Conservation (phyloP, 2,113 vertebrate genomes). For the Melanocharis versteri region DNA sequence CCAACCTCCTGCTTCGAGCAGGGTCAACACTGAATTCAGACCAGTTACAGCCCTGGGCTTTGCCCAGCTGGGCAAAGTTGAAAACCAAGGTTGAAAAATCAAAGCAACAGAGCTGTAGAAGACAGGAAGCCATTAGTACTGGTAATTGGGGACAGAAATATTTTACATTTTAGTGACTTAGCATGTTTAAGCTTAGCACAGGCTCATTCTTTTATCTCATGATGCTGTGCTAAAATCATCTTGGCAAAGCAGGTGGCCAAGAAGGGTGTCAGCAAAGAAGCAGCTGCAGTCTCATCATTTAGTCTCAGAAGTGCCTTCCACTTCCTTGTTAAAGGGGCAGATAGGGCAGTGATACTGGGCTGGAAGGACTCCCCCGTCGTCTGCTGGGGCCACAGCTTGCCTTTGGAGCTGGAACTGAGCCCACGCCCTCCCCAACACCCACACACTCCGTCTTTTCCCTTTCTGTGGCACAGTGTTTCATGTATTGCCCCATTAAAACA, state of each 20-base stretch:
- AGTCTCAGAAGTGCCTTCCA: conserved; percentile 13
- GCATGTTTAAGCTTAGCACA: conserved; percentile 50
- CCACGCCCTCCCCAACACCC: not conserved
- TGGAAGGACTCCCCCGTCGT: not conserved
- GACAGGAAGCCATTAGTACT: not conserved
- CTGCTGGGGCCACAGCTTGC: not conserved
- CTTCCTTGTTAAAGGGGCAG: not conserved
- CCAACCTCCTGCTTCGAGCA: not conserved
- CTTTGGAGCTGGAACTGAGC: not conserved
- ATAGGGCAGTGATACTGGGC: not conserved
- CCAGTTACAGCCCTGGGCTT: not conserved
- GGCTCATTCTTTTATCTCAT: not conserved
- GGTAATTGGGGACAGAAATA: conserved; percentile 31
- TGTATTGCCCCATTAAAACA: conserved; percentile 32
- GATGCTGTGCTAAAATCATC: conserved; percentile 24
- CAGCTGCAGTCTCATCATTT: conserved; percentile 32
- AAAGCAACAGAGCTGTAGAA: not conserved
- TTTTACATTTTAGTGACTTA: conserved; percentile 44
- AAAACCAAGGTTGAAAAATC: not conserved
- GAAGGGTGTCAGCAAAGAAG: conserved; percentile 45
- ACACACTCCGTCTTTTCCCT: not conserved
- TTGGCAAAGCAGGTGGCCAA: conserved; percentile 48
- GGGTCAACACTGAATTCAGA: not conserved
- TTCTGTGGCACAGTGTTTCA: not conserved
- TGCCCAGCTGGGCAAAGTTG: not conserved